These are phyloP conservation scores for Corticium candelabrum DNA, from an alignment of 37 sponge, comb jelly and placozoan genomes.

Conservation along the genomic window DNA sequence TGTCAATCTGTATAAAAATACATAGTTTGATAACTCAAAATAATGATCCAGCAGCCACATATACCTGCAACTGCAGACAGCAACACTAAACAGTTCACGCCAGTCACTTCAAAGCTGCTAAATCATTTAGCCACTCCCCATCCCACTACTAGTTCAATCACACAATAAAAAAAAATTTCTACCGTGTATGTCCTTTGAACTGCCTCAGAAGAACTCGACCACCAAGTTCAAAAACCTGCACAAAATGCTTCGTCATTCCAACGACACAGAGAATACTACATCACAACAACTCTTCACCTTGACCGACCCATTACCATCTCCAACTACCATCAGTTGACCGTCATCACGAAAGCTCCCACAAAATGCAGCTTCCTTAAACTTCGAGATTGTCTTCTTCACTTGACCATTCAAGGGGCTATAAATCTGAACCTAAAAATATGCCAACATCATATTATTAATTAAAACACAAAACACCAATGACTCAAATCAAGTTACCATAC, in stretches of 20 bases:
- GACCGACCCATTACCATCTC: conserved; percentile 18
- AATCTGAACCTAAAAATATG: conserved; percentile 14
- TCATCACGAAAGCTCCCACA: conserved; percentile 19
- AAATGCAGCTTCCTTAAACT: conserved; percentile 29
- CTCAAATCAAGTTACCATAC: too few species aligned
- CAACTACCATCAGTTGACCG: conserved; percentile 28
- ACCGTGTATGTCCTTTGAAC: conserved; percentile 68
- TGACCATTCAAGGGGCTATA: conserved; percentile 13
- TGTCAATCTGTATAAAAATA: too few species aligned
- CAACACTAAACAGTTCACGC: not conserved
- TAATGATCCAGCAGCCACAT: too few species aligned
- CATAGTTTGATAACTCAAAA: too few species aligned
- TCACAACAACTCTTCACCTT: conserved; percentile 25
- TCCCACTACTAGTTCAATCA: too few species aligned
- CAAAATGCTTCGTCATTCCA: not conserved
- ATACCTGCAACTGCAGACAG: too few species aligned
- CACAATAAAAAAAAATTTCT: not conserved
- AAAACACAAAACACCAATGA: too few species aligned
- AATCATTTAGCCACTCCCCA: too few species aligned
- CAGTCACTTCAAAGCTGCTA: not conserved
- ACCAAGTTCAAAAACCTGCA: conserved; percentile 63
- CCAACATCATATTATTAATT: too few species aligned
- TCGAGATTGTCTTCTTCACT: conserved; percentile 16
- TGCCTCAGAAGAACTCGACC: conserved; percentile 67
- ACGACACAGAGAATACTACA: too few species aligned